Evolutionary conservation across 2,797 vertebrate species (phyloP).

Genomic region (Coilia nasus): DNA sequence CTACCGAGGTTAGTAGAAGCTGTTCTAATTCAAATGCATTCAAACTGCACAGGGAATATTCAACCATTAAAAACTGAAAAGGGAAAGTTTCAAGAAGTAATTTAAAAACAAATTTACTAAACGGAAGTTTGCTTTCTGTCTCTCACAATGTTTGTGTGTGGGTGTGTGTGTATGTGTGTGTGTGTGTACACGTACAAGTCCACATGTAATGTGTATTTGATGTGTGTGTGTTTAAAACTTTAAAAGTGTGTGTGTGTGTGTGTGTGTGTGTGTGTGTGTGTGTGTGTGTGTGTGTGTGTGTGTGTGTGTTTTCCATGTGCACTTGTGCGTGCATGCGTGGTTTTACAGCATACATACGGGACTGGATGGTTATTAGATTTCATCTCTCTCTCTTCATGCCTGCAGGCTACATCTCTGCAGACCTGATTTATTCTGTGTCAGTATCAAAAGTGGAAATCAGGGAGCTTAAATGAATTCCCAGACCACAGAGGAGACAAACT

Average conservation of each 20-base stretch:
- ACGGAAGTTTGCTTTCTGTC: constrained; percentile 21
- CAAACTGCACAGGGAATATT: not conserved
- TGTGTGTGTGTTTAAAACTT: too few relatives aligned
- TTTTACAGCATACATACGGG: not conserved
- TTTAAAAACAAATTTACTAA: constrained; percentile 8
- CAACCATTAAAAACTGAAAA: not conserved
- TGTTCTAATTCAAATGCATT: constrained; percentile 25
- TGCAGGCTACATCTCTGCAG: constrained; percentile 33
- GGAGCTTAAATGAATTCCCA: constrained; percentile 48
- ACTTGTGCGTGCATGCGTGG: not conserved
- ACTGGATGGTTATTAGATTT: constrained; percentile 26
- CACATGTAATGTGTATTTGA: too few relatives aligned
- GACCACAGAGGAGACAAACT: constrained; percentile 43
- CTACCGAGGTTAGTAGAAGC: not conserved
- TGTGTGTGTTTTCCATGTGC: not conserved
- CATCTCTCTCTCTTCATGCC: constrained; percentile 23
- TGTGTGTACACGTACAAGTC: not conserved
- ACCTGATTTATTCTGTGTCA: constrained; percentile 49
- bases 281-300: not conserved
- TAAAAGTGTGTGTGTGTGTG: too few relatives aligned
- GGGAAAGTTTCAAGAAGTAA: not conserved
- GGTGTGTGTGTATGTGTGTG: not conserved
- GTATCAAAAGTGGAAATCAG: constrained; percentile 47
- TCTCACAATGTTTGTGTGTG: constrained; percentile 1
- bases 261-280: too few relatives aligned